Percentiles rank a stretch among this genome's conserved stretches.
phyloP scores from a whole-genome alignment of 2,113 vertebrate genomes.

The Pteropus alecto region DNA sequence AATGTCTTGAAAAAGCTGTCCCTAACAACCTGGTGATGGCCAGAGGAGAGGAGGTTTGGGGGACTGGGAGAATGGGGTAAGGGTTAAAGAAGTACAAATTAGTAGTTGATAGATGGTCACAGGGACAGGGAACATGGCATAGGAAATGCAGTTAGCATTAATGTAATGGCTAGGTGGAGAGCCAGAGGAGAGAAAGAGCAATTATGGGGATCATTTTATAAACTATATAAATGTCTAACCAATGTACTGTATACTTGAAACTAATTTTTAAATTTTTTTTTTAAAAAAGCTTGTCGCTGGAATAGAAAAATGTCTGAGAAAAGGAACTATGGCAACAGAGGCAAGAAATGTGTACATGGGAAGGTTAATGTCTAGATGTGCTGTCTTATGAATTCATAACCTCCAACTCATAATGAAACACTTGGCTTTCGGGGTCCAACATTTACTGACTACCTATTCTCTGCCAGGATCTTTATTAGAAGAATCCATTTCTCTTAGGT shows the following conservation, averaged over 20 bases:
- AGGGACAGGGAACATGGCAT: too few species aligned
- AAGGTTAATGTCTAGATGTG: not conserved
- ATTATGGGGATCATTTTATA: too few species aligned
- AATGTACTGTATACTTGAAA: too few species aligned
- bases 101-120: too few species aligned
- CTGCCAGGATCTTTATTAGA: not conserved
- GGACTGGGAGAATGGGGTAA: too few species aligned
- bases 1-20: not conserved
- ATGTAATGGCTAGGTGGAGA: too few species aligned
- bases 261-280: too few species aligned
- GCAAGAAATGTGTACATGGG: not conserved
- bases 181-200: too few species aligned
- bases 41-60: too few species aligned
- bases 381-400: not conserved
- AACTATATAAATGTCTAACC: too few species aligned
- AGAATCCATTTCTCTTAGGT: not conserved
- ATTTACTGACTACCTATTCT: not conserved
- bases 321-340: not conserved
- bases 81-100: too few species aligned
- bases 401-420: not conserved
- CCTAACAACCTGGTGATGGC: not conserved
- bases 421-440: not conserved
- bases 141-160: too few species aligned
- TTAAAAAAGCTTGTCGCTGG: not conserved
- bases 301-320: slow-evolving; percentile 8